Evolutionary conservation across 2,888 invertebrate species (phyloP).

Genomic region (Hirtodrosophila duncani): DNA sequence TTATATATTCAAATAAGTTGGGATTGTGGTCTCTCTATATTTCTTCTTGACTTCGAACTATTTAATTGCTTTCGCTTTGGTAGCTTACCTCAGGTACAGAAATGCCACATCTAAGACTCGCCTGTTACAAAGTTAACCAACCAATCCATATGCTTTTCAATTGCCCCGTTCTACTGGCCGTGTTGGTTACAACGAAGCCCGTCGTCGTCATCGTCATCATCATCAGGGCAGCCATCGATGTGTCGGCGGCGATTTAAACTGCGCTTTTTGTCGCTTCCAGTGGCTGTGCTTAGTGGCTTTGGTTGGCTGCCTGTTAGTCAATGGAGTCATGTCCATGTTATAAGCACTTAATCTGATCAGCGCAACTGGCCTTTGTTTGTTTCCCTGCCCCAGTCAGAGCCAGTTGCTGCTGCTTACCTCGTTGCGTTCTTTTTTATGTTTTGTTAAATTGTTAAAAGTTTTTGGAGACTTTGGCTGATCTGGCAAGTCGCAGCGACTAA

Average conservation of each 20-base stretch:
- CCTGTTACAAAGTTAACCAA: no score
- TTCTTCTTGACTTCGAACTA: no score
- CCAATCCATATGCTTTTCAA: no score
- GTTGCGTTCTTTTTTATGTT: slow-evolving; percentile 8
- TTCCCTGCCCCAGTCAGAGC: slow-evolving; percentile 30
- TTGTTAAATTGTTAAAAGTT: slow-evolving; percentile 37
- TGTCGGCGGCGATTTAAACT: slow-evolving; percentile 43
- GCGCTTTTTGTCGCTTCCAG: slow-evolving; percentile 36
- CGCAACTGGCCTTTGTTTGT: slow-evolving; percentile 61
- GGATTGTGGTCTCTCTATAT: no score
- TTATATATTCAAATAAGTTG: no score
- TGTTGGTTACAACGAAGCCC: slow-evolving; percentile 23
- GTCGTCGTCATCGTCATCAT: slow-evolving; percentile 8
- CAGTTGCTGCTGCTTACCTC: slow-evolving; percentile 8
- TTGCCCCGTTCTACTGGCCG: no score
- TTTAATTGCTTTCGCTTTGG: no score
- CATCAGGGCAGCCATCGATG: slow-evolving; percentile 37
- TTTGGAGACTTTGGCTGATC: slow-evolving; percentile 49
- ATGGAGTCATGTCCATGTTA: slow-evolving; percentile 73
- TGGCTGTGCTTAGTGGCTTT: slow-evolving; percentile 12
- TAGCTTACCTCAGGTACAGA: no score
- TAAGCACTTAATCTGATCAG: slow-evolving; percentile 69
- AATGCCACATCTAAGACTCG: no score
- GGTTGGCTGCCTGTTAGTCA: slow-evolving; percentile 49
- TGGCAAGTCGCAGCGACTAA: slow-evolving; percentile 46